Conservation (phyloP, 2,888 invertebrate species). For the Drosophila tripunctata region DNA sequence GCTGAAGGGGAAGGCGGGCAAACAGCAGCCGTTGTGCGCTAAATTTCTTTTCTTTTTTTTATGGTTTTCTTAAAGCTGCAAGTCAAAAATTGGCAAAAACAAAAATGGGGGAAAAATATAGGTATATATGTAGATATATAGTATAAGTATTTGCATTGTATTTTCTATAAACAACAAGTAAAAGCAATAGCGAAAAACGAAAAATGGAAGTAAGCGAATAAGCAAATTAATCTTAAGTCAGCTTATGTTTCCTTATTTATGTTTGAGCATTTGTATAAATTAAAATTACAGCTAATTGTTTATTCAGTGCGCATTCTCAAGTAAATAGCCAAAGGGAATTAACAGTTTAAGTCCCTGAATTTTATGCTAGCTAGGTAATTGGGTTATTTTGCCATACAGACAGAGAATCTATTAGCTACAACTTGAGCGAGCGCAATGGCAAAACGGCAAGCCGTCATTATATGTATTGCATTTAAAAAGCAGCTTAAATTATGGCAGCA, state of each 20-base stretch:
- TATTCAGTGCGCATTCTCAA: conserved; percentile 41
- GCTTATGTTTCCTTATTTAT: conserved; percentile 57
- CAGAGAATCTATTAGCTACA: neutral
- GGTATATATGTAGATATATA: conserved; percentile 14
- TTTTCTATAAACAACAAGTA: conserved; percentile 41
- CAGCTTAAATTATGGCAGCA: conserved; percentile 51
- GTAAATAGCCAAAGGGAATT: neutral
- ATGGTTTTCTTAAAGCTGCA: conserved; percentile 69
- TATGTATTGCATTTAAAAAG: conserved; percentile 19
- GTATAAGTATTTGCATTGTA: conserved; percentile 37
- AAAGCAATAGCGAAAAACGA: no score
- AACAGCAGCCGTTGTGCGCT: conserved; percentile 67
- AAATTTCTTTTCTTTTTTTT: conserved; percentile 36
- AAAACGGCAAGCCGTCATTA: conserved; percentile 23
- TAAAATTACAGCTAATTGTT: conserved; percentile 49
- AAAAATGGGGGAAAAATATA: conserved; percentile 28
- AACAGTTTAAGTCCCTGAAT: neutral
- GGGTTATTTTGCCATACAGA: no score
- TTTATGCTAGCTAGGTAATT: no score
- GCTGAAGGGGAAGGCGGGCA: conserved; percentile 44
- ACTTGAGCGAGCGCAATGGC: conserved; percentile 18
- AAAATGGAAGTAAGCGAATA: conserved; percentile 48
- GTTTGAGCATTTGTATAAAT: conserved; percentile 53
- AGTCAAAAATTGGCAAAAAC: conserved; percentile 60
- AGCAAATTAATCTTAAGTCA: conserved; percentile 65